phyloP scores from a whole-genome alignment of 1,140 invertebrate genomes.

The Babylonia areolata region DNA sequence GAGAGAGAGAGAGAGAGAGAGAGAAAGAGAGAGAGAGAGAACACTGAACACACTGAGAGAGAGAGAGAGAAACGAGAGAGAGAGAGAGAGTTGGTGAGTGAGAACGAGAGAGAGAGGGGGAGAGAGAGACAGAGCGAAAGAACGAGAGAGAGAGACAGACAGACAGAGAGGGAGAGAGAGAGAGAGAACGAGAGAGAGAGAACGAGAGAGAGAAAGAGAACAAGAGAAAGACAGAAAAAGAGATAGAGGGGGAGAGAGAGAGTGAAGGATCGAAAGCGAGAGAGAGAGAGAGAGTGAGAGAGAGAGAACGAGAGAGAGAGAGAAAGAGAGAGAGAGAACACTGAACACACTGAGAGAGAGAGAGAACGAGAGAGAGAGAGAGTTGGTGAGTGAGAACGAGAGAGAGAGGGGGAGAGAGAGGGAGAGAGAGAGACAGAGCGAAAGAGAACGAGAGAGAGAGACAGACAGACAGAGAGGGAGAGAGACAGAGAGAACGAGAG shows the following conservation, averaged over 20 bases:
- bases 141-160: slow-evolving; percentile 29
- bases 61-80: not conserved
- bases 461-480: slow-evolving; percentile 1
- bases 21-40: not conserved
- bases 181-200: too few species aligned
- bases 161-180: not conserved
- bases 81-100: not conserved
- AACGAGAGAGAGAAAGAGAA: too few species aligned
- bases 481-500: not conserved
- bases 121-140: slow-evolving; percentile 12
- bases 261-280: too few species aligned
- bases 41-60: too few species aligned
- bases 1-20: not conserved
- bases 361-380: slow-evolving; percentile 1
- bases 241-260: too few species aligned
- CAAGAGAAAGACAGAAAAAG: too few species aligned
- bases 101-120: not conserved
- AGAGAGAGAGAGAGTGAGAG: too few species aligned
- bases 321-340: not conserved
- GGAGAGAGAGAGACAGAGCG: not conserved
- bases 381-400: not conserved
- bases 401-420: slow-evolving; percentile 2
- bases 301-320: too few species aligned
- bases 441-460: not conserved
- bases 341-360: too few species aligned